phyloP scores from a whole-genome alignment of 2,888 invertebrate genomes.

The Arctia plantaginis region DNA sequence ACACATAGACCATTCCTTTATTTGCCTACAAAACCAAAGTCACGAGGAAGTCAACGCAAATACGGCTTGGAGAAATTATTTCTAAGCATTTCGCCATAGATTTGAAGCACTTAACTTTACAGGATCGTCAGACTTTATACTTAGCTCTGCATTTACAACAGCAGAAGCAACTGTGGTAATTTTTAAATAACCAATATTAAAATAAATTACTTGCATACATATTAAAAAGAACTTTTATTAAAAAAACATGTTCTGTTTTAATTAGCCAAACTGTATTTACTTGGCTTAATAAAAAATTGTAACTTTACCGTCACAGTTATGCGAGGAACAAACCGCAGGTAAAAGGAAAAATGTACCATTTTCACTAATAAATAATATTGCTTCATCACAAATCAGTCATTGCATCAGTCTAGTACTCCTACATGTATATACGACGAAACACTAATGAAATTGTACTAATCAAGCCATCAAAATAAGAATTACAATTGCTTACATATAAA shows the following conservation, averaged over 20 bases:
- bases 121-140: constrained; percentile 18
- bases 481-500: constrained; percentile 38
- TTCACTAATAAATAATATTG: constrained; percentile 84
- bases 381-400: constrained; percentile 84
- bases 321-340: constrained; percentile 39
- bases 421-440: constrained; percentile 56
- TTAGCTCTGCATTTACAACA: constrained; percentile 15
- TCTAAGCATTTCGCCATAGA: constrained; percentile 43
- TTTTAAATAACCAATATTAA: constrained; percentile 1
- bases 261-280: constrained; percentile 25
- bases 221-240: constrained; percentile 16
- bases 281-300: constrained; percentile 46
- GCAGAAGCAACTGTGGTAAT: constrained; percentile 12
- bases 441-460: constrained; percentile 59
- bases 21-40: constrained; percentile 49
- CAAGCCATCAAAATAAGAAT: constrained; percentile 51
- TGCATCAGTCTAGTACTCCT: constrained; percentile 80
- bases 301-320: constrained; percentile 22
- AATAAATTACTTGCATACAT: constrained; percentile 7
- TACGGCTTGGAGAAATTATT: constrained; percentile 34
- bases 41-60: constrained; percentile 42
- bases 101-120: constrained; percentile 42
- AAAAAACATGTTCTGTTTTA: constrained; percentile 13
- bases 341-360: constrained; percentile 62
- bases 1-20: constrained; percentile 65